Evolutionary conservation across 2,797 vertebrate genomes (phyloP).

Genomic region (Philypnodon macrostomus): DNA sequence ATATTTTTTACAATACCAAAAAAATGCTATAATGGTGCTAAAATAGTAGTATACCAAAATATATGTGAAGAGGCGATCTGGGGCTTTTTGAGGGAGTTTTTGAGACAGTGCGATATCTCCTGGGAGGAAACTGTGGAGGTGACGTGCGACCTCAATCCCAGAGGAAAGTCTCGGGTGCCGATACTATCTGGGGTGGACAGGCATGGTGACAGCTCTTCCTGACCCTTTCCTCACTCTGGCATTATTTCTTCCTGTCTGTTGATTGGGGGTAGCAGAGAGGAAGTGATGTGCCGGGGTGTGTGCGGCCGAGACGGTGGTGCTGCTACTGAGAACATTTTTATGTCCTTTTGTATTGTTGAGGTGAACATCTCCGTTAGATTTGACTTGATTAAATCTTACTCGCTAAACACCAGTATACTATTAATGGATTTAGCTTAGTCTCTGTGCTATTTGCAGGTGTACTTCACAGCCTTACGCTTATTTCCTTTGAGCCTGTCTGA

Average conservation of each 20-base stretch:
- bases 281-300: slow-evolving; percentile 34
- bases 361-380: not conserved
- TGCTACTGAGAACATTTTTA: slow-evolving; percentile 2
- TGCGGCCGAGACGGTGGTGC: slow-evolving; percentile 5
- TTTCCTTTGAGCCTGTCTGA: slow-evolving; percentile 18
- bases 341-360: not conserved
- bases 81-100: slow-evolving; percentile 47
- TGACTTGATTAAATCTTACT: slow-evolving; percentile 14
- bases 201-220: slow-evolving; percentile 61
- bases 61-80: slow-evolving; percentile 22
- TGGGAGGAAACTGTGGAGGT: slow-evolving; percentile 57
- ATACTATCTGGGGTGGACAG: slow-evolving; percentile 57
- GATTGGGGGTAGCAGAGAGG: slow-evolving; percentile 43
- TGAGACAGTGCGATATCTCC: slow-evolving; percentile 61
- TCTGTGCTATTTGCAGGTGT: slow-evolving; percentile 1
- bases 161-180: slow-evolving; percentile 49
- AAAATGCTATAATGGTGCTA: slow-evolving; percentile 1
- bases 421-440: slow-evolving; percentile 12
- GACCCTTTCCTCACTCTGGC: slow-evolving; percentile 62
- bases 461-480: not conserved
- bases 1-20: not conserved
- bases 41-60: not conserved
- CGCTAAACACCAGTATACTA: slow-evolving; percentile 7
- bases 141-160: slow-evolving; percentile 62
- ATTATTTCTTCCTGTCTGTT: slow-evolving; percentile 54